phyloP scores from a whole-genome alignment of 2,888 invertebrate species.

The Drosophila aldrichi region DNA sequence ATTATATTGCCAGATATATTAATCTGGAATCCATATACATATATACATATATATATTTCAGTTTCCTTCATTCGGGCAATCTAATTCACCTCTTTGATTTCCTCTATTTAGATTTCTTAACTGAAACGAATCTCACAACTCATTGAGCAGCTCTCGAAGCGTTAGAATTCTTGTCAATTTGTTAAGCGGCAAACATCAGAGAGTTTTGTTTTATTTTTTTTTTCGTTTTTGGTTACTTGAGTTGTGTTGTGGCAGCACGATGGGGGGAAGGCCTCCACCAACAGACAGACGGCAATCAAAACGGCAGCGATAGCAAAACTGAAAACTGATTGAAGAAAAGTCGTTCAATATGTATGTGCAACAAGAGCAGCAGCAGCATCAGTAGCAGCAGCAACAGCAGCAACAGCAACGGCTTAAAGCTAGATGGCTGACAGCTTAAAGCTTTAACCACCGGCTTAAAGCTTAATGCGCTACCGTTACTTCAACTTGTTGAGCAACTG shows the following conservation, averaged over 20 bases:
- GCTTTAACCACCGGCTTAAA: constrained; percentile 15
- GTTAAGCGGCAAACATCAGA: constrained; percentile 74
- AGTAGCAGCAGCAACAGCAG: constrained; percentile 1
- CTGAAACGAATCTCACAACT: constrained; percentile 4
- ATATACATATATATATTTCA: neutral
- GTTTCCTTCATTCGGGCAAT: too few species aligned
- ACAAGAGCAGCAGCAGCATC: neutral
- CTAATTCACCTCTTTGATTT: neutral
- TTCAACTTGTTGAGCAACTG: constrained; percentile 33
- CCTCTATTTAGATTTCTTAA: neutral
- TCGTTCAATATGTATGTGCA: constrained; percentile 25
- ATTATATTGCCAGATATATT: too few species aligned
- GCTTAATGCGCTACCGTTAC: constrained; percentile 50
- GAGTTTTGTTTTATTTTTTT: constrained; percentile 14
- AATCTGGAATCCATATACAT: neutral
- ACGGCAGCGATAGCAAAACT: constrained; percentile 59
- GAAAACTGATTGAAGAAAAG: constrained; percentile 40
- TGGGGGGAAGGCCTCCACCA: constrained; percentile 42
- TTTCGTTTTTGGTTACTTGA: constrained; percentile 44
- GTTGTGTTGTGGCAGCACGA: constrained; percentile 42
- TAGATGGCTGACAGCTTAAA: constrained; percentile 5
- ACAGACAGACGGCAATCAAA: constrained; percentile 60
- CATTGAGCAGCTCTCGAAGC: constrained; percentile 45
- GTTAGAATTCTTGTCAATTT: constrained; percentile 76
- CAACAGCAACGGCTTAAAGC: constrained; percentile 2